Evolutionary conservation across 2,113 vertebrate species (phyloP).

Genomic region (Desmodus rotundus): DNA sequence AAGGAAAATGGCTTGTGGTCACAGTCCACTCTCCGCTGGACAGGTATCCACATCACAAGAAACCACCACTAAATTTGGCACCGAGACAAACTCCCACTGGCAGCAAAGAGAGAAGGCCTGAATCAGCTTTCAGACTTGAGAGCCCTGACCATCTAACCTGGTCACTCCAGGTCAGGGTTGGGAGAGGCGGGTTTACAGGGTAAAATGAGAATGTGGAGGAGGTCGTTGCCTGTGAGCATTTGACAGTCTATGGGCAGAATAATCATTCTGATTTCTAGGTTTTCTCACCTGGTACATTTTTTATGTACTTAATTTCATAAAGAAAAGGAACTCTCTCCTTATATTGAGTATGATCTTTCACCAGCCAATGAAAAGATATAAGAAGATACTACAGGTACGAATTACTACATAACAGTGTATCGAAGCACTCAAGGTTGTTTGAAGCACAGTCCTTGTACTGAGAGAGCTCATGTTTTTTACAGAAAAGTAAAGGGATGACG

Average conservation of each 20-base stretch:
- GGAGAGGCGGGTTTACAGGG: background rate
- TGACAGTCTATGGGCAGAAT: background rate
- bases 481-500: background rate
- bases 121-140: background rate
- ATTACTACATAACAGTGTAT: background rate
- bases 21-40: conserved; percentile 42
- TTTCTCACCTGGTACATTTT: background rate
- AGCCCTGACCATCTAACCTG: conserved; percentile 32
- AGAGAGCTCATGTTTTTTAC: background rate
- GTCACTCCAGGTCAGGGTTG: background rate
- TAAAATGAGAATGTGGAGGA: background rate
- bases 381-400: background rate
- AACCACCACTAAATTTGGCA: conserved; percentile 58
- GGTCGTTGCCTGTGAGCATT: background rate
- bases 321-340: conserved; percentile 3
- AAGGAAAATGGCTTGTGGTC: conserved; percentile 65
- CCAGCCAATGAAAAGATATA: background rate
- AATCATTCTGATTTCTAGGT: background rate
- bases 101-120: conserved; percentile 6
- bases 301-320: conserved; percentile 1
- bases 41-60: conserved; percentile 67
- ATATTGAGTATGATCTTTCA: background rate
- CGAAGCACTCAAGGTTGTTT: background rate
- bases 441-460: background rate
- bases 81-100: background rate